Conservation (phyloP, 1,140 invertebrate species). For the Aricia agestis region DNA sequence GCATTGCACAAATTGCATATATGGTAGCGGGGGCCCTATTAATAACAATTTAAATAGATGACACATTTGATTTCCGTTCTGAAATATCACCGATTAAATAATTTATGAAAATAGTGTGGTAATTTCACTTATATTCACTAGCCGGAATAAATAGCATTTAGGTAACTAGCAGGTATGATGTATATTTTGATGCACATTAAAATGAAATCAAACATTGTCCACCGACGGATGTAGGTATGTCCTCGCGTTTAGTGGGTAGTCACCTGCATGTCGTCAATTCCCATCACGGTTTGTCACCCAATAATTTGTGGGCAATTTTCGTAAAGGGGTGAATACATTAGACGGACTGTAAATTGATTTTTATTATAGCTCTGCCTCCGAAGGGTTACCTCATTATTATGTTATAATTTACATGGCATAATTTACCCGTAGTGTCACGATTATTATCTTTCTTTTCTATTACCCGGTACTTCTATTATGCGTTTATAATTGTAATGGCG, state of each 20-base stretch:
- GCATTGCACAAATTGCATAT: too few relatives aligned
- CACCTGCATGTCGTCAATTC: neutral
- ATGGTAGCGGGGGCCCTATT: too few relatives aligned
- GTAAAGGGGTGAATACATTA: slow-evolving; percentile 31
- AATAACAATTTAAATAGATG: too few relatives aligned
- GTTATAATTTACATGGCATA: slow-evolving; percentile 27
- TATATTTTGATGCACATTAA: neutral
- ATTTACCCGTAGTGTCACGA: neutral
- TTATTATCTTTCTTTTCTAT: slow-evolving; percentile 11
- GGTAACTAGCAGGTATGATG: too few relatives aligned
- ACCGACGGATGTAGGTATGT: neutral
- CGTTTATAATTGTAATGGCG: slow-evolving; percentile 11
- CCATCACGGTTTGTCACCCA: slow-evolving; percentile 11
- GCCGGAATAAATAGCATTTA: neutral
- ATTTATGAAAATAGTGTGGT: too few relatives aligned
- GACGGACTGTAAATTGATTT: slow-evolving; percentile 53
- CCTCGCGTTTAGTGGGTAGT: neutral
- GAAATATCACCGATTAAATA: too few relatives aligned
- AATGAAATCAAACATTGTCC: neutral
- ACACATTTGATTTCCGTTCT: too few relatives aligned
- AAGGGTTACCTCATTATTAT: slow-evolving; percentile 39
- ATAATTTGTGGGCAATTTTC: slow-evolving; percentile 10
- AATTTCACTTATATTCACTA: neutral
- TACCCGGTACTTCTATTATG: slow-evolving; percentile 9
- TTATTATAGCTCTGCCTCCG: slow-evolving; percentile 48